These are phyloP conservation scores for Samia ricini DNA, from an alignment of 1,140 invertebrate genomes.

Conservation along the genomic window DNA sequence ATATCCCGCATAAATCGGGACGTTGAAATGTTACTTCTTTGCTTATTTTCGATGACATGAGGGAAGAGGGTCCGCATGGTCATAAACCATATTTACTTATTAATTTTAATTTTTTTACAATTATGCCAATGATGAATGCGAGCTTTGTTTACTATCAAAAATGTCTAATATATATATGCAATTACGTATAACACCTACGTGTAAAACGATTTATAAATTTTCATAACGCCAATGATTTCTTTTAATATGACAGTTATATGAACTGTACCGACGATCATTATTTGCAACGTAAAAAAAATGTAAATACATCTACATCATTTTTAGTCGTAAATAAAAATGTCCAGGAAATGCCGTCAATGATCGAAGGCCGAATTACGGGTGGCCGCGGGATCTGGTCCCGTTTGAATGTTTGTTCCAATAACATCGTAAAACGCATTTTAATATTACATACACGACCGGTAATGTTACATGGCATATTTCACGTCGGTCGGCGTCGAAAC, in stretches of 20 bases:
- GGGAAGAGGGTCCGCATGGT: too few relatives aligned
- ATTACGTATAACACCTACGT: too few relatives aligned
- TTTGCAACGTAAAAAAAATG: not conserved
- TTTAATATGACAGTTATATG: not conserved
- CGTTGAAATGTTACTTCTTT: too few relatives aligned
- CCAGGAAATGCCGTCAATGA: slow-evolving; percentile 33
- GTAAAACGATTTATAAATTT: not conserved
- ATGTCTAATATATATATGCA: too few relatives aligned
- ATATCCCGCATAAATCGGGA: not conserved
- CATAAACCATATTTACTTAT: too few relatives aligned
- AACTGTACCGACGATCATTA: not conserved
- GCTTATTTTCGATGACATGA: too few relatives aligned
- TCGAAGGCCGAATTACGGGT: slow-evolving; percentile 20
- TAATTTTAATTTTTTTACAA: too few relatives aligned
- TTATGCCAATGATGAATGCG: too few relatives aligned
- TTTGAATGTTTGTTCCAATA: slow-evolving; percentile 14
- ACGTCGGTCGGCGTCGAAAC: not conserved
- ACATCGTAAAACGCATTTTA: not conserved
- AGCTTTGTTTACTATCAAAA: too few relatives aligned
- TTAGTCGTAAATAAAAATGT: slow-evolving; percentile 5
- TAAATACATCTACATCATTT: not conserved
- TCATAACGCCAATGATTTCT: not conserved
- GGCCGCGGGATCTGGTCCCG: slow-evolving; percentile 1
- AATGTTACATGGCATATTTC: not conserved
- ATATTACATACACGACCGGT: not conserved